A percentile compares a stretch with the other conserved stretches of the same genome.
These are phyloP conservation scores for Micoletzkya japonica DNA, from an alignment of 2,888 invertebrate species.

Conservation along the genomic window DNA sequence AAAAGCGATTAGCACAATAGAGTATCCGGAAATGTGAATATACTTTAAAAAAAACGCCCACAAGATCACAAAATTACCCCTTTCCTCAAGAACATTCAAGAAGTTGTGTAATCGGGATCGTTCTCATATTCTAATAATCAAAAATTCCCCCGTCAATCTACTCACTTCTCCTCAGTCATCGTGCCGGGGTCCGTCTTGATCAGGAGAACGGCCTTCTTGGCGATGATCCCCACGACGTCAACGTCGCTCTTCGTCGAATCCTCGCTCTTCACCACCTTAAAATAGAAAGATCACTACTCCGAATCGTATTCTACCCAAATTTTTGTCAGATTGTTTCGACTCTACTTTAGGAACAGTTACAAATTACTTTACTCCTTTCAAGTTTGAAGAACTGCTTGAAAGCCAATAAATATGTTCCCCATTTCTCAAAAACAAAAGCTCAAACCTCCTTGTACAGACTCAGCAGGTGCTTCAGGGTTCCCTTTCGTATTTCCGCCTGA, in stretches of 20 bases:
- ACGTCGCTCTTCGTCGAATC: constrained; percentile 21
- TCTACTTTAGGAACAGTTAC: too few relatives aligned
- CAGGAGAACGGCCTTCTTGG: background rate
- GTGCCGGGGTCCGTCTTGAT: background rate
- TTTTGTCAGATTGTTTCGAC: too few relatives aligned
- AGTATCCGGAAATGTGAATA: background rate
- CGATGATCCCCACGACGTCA: constrained; percentile 4
- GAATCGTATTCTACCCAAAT: too few relatives aligned
- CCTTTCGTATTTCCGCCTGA: constrained; percentile 7
- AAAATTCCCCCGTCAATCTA: too few relatives aligned
- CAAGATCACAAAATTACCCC: too few relatives aligned
- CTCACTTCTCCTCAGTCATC: constrained; percentile 19
- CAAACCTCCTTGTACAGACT: constrained; percentile 11
- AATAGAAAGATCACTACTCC: too few relatives aligned
- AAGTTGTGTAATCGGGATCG: background rate
- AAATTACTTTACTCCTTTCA: too few relatives aligned
- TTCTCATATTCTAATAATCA: too few relatives aligned
- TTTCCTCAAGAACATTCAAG: background rate
- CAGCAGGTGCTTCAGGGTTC: background rate
- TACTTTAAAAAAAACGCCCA: too few relatives aligned
- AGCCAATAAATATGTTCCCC: too few relatives aligned
- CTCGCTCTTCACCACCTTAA: constrained; percentile 16
- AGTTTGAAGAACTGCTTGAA: too few relatives aligned
- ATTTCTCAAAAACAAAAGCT: too few relatives aligned
- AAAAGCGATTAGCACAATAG: background rate